Evolutionary conservation across 1,140 invertebrate species (phyloP).

Genomic region (Drosophila quadrilineata): DNA sequence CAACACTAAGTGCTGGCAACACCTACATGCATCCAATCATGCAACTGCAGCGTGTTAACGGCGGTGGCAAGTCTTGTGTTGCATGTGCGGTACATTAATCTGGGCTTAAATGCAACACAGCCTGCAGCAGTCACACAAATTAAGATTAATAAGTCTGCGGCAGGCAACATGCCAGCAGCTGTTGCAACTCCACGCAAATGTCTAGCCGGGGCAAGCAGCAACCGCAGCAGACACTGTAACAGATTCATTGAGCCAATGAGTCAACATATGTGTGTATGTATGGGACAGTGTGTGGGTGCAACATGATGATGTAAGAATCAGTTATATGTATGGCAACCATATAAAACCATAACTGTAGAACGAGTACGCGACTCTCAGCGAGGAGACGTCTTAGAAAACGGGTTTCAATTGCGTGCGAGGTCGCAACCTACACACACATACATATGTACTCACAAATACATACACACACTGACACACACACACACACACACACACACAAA

Average conservation of each 20-base stretch:
- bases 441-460: no score
- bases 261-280: no score
- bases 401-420: constrained; percentile 62
- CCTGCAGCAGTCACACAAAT: no score
- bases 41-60: constrained; percentile 1
- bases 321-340: no score
- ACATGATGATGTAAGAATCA: constrained; percentile 64
- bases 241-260: constrained; percentile 27
- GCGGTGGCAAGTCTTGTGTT: neutral
- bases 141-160: constrained; percentile 33
- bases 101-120: constrained; percentile 19
- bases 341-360: neutral
- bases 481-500: neutral
- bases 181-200: constrained; percentile 6
- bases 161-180: constrained; percentile 16
- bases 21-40: neutral
- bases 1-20: neutral
- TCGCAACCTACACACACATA: constrained; percentile 29
- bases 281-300: constrained; percentile 22
- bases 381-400: constrained; percentile 14
- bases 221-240: neutral
- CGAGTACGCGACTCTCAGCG: neutral
- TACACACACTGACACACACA: no score
- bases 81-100: constrained; percentile 30
- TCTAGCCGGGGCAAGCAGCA: constrained; percentile 18